Conservation (phyloP, 1,140 invertebrate genomes). For the Micrasema longulum region DNA sequence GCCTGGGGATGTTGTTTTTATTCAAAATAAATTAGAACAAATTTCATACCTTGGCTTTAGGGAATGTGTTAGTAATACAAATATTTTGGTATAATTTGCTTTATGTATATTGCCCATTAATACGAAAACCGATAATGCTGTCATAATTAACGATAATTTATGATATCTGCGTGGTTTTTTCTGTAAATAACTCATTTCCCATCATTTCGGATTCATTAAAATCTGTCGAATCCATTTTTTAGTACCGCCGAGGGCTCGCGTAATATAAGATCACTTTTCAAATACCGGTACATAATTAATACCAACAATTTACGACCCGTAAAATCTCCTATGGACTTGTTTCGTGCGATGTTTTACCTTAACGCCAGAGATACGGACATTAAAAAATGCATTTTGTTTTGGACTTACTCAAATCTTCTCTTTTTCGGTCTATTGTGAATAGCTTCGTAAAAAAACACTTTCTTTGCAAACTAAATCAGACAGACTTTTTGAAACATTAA, state of each 20-base stretch:
- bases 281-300: no score
- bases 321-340: constrained; percentile 16
- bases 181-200: constrained; percentile 20
- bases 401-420: neutral
- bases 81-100: no score
- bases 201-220: constrained; percentile 23
- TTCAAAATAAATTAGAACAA: no score
- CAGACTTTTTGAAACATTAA: no score
- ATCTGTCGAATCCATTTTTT: constrained; percentile 35
- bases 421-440: neutral
- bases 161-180: neutral
- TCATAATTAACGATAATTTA: constrained; percentile 8
- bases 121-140: neutral
- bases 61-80: no score
- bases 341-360: neutral
- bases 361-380: neutral
- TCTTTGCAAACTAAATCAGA: neutral
- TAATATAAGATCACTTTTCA: constrained; percentile 32
- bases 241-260: neutral
- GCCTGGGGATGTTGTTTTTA: no score
- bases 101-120: no score
- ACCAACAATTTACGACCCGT: constrained; percentile 29
- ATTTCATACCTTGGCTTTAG: no score
- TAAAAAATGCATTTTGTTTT: neutral
- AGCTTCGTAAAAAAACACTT: neutral